Base-by-base conservation (phyloP, 2,888 invertebrate species). In the Drosophila greeni region DNA sequence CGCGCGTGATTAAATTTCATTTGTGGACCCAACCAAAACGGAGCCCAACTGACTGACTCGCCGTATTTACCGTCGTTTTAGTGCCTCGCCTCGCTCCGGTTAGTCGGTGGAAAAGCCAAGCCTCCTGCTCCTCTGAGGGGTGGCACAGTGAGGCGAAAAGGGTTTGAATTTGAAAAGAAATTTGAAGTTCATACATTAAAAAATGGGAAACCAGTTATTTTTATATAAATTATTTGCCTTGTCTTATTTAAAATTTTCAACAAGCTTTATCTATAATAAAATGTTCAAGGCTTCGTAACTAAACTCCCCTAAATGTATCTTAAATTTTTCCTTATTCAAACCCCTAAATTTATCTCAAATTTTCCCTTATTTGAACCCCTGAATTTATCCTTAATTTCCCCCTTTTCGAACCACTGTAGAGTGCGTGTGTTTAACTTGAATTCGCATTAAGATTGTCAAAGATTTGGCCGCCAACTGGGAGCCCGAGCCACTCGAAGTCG, bases 1-100 rank as follows among this genome's bases (percentile, higher is more conserved):
- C 59, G 79, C 80, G 81, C 84, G 82, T 82, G 81, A 82, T 81
- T 81, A 82, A 81, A 81, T 81, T 81, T 82, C 84, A 81, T 81
- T 81, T 83, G 83, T 75, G 77, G 81, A 70, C 78, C 65, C 62
- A 70, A 47, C 62, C 65, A 55, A 64, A 62, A 48, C 64, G 57
- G 51, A 52, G 42, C 54, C 60, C 42, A 26, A 54, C 54, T 66
- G 55, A 45, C 53, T 49, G 36, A 58, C 53, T 73, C 58, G 55
- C 62, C 18, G 66, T 75, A 76, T 76, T 75, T 70, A 74, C 72
- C 68, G 72, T 65, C 58, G 66, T 75, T 79, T 80, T 66, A 80
- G 81, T 81, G 81, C 72, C 65, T 73, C 70, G 61, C 54, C 58
- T 69, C 60, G 53, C 58, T 60, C 39, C 53, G 69, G 49, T 69